Percentiles rank a stretch among this genome's conserved stretches.
Evolutionary conservation across 2,797 vertebrate species (phyloP).

Genomic region (Artibeus lituratus): DNA sequence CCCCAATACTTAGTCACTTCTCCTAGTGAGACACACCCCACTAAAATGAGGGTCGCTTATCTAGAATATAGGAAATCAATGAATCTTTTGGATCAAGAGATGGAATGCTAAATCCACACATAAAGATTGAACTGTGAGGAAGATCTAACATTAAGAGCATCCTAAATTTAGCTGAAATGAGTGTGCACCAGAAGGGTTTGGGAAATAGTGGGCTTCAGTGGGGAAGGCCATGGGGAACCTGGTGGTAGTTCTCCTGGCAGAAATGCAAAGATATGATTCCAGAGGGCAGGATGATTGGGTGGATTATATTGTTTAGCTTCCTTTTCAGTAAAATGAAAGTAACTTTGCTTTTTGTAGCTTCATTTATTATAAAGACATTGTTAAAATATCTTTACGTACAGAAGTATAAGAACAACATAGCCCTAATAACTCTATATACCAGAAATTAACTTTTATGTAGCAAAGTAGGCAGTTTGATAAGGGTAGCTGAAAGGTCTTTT

Average conservation of each 20-base stretch:
- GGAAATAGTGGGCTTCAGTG: not conserved
- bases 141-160: not conserved
- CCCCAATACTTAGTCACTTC: not conserved
- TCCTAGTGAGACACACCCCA: not conserved
- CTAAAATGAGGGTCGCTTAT: not conserved
- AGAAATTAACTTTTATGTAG: not conserved
- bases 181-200: not conserved
- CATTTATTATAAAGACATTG: not conserved
- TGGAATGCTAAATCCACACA: not conserved
- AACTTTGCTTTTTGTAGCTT: not conserved
- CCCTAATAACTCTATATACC: not conserved
- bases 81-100: not conserved
- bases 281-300: not conserved
- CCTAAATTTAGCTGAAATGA: not conserved
- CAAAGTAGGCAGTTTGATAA: not conserved
- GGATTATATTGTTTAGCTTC: not conserved
- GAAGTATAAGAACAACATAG: not conserved
- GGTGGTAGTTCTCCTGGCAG: not conserved
- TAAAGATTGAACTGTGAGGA: not conserved
- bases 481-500: not conserved
- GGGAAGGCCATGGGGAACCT: not conserved
- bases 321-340: not conserved
- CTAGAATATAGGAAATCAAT: not conserved
- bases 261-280: constrained; percentile 1
- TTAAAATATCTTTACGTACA: not conserved